Evolutionary conservation across 2,797 vertebrate species (phyloP), one percentile per base, ranked within the genome.

Genomic region (Myotis planiceps): DNA sequence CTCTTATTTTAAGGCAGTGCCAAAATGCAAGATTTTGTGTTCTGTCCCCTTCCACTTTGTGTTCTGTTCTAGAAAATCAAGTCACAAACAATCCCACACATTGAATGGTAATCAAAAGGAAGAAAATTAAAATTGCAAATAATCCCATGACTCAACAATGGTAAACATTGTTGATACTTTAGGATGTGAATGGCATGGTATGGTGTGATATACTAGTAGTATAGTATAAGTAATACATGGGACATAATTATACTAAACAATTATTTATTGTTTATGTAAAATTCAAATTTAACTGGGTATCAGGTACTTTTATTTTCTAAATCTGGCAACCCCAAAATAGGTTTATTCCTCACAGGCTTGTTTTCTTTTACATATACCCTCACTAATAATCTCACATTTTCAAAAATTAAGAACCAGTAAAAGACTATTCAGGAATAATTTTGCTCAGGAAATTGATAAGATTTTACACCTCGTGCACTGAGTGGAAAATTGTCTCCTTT

Each of bases 101-200:
- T 2, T 55, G 8, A 87, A 10, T 45, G 5, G 21, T 66, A 76
- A 80, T 51, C 19, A 78, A 63, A 53, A 74, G 29, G 27, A 85
- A 80, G n/a, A 71, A 90, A 90, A 92, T 45, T 85, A 79, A 74
- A 90, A 79, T 49, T 55, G 12, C 19, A 87, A 72, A 74, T 53
- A 74, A 93, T 74, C 25, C 27, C 45, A 29, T 68, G 25, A 87
- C 23, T 74, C 15, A 42, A 25, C 16, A 76, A 32, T 72, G 80
- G 39, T 18, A 84, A 81, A 92, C 12, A 66, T 2, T 47, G 68
- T 69, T 76, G 19, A 79, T 37, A 49, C 16, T 83, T 89, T 68
- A 66, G 37, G 0, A 6, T 79, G 42, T 32, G 12, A 53, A 9
- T 39, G 27, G 3, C 9, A 49, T 53, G 39, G 25, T 47, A 45